phyloP scores from a whole-genome alignment of 2,888 invertebrate genomes.

The Drosophila pseudotalamancana region DNA sequence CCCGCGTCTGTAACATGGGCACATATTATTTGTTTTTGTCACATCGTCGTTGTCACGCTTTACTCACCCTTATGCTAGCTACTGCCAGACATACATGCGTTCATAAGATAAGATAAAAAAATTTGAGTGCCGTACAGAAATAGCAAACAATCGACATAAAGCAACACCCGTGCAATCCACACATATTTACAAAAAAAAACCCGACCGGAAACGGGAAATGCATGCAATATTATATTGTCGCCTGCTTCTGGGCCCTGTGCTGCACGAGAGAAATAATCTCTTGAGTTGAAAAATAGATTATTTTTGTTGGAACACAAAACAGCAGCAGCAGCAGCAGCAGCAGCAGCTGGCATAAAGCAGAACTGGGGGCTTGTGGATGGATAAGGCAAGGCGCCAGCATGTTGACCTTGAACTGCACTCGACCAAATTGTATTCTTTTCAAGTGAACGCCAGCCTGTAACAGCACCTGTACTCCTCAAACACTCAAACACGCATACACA shows the following conservation, averaged over 20 bases:
- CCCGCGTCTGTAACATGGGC: slow-evolving; percentile 6
- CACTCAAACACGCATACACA: neutral
- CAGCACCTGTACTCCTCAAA: slow-evolving; percentile 27
- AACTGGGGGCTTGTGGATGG: slow-evolving; percentile 2
- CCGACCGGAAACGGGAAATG: slow-evolving; percentile 70
- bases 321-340: neutral
- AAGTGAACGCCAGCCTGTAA: slow-evolving; percentile 27
- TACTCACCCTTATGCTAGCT: slow-evolving; percentile 22
- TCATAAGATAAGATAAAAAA: slow-evolving; percentile 62
- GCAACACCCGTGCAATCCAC: slow-evolving; percentile 43
- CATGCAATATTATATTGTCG: slow-evolving; percentile 66
- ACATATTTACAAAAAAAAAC: slow-evolving; percentile 17
- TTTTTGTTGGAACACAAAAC: slow-evolving; percentile 14
- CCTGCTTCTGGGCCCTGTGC: slow-evolving; percentile 20
- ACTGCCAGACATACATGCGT: slow-evolving; percentile 26
- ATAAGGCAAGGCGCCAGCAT: slow-evolving; percentile 3
- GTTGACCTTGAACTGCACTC: slow-evolving; percentile 52
- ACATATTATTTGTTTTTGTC: slow-evolving; percentile 56
- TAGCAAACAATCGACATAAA: slow-evolving; percentile 47
- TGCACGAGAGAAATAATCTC: neutral
- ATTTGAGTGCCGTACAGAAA: slow-evolving; percentile 57
- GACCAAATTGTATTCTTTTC: slow-evolving; percentile 19
- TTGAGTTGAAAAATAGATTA: slow-evolving; percentile 3
- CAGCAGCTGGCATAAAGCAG: too few relatives aligned
- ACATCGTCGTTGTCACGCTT: slow-evolving; percentile 41